Percentiles rank a stretch among this genome's conserved stretches.
Conservation (phyloP, 2,797 vertebrate genomes). For the Myoxocephalus aenaeus region DNA sequence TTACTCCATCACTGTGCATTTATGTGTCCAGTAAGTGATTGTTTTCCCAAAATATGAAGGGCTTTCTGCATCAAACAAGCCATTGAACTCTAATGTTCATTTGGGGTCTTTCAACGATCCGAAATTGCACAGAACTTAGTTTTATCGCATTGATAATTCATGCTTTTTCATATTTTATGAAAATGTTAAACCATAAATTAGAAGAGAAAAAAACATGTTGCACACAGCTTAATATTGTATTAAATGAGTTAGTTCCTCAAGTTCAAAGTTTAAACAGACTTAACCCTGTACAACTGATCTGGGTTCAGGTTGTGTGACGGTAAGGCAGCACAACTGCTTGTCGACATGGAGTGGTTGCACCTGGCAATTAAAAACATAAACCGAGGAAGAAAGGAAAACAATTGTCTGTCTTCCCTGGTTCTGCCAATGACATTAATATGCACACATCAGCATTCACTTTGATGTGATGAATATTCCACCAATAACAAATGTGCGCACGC, state of each 20-base stretch:
- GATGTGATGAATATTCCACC: constrained; percentile 73
- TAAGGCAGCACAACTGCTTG: constrained; percentile 23
- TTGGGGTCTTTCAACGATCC: neutral
- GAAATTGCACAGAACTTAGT: neutral
- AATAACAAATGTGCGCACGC: constrained; percentile 23
- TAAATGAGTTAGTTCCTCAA: neutral
- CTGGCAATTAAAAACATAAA: constrained; percentile 68
- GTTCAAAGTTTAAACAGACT: neutral
- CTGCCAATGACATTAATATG: constrained; percentile 72
- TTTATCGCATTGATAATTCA: neutral
- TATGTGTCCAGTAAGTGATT: neutral
- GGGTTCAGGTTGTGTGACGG: constrained; percentile 23
- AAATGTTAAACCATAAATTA: neutral
- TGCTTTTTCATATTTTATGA: neutral
- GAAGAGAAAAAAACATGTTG: neutral
- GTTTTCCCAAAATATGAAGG: neutral
- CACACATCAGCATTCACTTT: constrained; percentile 77
- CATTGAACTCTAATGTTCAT: neutral
- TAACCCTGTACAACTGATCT: constrained; percentile 3
- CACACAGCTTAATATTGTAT: neutral
- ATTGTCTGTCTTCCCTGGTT: constrained; percentile 57
- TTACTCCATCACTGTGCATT: neutral
- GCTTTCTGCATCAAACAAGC: neutral
- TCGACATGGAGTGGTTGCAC: constrained; percentile 77
- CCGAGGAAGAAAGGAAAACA: constrained; percentile 43